Percentiles rank a stretch among this genome's conserved stretches.
Conservation (phyloP, 1,140 invertebrate genomes). For the Cyclina sinensis region DNA sequence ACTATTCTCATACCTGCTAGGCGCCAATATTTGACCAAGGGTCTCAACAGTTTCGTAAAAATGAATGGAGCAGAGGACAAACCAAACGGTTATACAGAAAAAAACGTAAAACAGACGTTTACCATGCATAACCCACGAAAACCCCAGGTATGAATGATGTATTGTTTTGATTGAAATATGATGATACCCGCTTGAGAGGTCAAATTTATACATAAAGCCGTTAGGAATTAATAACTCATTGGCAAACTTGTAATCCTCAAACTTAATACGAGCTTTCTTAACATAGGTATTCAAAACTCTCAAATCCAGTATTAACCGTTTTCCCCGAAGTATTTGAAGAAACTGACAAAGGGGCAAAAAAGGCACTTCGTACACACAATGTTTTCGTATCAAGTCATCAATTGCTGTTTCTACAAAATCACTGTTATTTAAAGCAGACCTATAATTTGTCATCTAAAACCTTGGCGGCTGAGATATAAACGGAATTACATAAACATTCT, state of each 20-base stretch:
- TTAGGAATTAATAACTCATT: constrained; percentile 16
- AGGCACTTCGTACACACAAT: constrained; percentile 36
- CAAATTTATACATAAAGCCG: constrained; percentile 41
- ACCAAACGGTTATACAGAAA: constrained; percentile 2
- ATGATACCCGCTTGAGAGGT: constrained; percentile 45
- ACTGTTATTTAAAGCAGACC: constrained; percentile 19
- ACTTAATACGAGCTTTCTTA: constrained; percentile 14
- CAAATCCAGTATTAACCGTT: constrained; percentile 40
- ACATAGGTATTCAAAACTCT: constrained; percentile 5
- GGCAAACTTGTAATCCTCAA: constrained; percentile 35
- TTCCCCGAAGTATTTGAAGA: constrained; percentile 29
- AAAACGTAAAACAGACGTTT: no score
- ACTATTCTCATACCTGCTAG: neutral
- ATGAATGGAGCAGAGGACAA: neutral
- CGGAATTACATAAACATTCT: constrained; percentile 30
- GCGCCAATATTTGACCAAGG: constrained; percentile 9
- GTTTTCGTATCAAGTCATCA: constrained; percentile 1
- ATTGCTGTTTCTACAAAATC: constrained; percentile 22
- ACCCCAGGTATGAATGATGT: constrained; percentile 39
- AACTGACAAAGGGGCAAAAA: constrained; percentile 22
- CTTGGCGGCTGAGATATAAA: constrained; percentile 19
- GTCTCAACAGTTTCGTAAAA: neutral
- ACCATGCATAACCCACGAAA: no score
- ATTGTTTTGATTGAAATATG: constrained; percentile 24
- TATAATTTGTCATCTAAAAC: constrained; percentile 26